A percentile compares a stretch with the other conserved stretches of the same genome.
phyloP scores from a whole-genome alignment of 2,888 invertebrate genomes.

The Andrena flavipes region DNA sequence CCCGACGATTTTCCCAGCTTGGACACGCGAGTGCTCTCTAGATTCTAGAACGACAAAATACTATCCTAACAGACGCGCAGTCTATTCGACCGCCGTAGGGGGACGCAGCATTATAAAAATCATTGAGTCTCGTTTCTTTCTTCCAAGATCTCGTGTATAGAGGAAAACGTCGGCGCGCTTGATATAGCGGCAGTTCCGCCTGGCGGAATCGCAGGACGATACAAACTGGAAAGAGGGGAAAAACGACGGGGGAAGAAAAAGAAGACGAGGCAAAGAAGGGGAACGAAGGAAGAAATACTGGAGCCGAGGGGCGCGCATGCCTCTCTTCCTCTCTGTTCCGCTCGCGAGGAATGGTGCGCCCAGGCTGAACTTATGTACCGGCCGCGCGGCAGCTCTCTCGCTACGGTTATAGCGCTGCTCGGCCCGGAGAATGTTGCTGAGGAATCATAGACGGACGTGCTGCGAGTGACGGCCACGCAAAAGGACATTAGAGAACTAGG shows the following conservation, averaged over 20 bases:
- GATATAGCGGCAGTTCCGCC: slow-evolving; percentile 69
- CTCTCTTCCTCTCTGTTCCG: slow-evolving; percentile 37
- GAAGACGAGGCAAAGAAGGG: slow-evolving; percentile 37
- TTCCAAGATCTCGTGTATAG: not conserved
- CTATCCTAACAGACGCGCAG: not conserved
- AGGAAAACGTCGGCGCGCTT: slow-evolving; percentile 65
- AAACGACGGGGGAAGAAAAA: slow-evolving; percentile 49
- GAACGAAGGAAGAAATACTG: slow-evolving; percentile 69
- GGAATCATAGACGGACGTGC: slow-evolving; percentile 73
- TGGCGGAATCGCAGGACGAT: slow-evolving; percentile 66
- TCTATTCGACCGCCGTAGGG: not conserved
- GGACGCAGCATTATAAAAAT: not conserved
- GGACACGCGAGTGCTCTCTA: too few relatives aligned
- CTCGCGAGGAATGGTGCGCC: slow-evolving; percentile 17
- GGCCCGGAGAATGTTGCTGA: slow-evolving; percentile 68
- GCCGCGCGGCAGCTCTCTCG: slow-evolving; percentile 48
- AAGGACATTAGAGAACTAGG: slow-evolving; percentile 60
- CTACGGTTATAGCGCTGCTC: slow-evolving; percentile 67
- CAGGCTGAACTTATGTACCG: slow-evolving; percentile 50
- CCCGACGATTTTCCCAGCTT: too few relatives aligned
- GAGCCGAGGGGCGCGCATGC: slow-evolving; percentile 43
- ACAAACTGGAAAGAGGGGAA: slow-evolving; percentile 64
- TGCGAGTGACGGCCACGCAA: slow-evolving; percentile 61
- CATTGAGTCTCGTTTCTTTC: not conserved
- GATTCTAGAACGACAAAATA: not conserved